These are phyloP conservation scores for Mechanitis messenoides DNA, from an alignment of 2,888 invertebrate species.

Conservation along the genomic window DNA sequence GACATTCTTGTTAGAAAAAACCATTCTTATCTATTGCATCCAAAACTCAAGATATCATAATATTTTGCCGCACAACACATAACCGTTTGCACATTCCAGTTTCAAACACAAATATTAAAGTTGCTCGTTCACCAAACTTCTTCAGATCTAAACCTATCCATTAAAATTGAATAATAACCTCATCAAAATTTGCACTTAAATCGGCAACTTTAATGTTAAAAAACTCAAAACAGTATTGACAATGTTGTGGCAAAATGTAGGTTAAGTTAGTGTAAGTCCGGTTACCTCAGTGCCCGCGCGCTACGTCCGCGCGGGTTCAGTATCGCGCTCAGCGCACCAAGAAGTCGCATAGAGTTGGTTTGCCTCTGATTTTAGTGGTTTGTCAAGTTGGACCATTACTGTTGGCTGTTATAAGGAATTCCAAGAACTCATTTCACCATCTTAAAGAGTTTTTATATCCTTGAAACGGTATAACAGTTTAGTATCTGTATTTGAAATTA, in stretches of 20 bases:
- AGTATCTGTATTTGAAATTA: no score
- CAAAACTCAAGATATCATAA: conserved; percentile 24
- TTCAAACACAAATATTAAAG: conserved; percentile 5
- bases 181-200: no score
- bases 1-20: neutral
- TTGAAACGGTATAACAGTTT: no score
- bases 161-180: no score
- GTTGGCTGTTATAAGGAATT: neutral
- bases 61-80: conserved; percentile 30
- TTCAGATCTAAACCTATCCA: no score
- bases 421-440: no score
- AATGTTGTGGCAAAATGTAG: conserved; percentile 30
- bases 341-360: conserved; percentile 49
- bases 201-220: no score
- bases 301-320: conserved; percentile 62
- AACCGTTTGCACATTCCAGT: conserved; percentile 10
- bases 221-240: no score
- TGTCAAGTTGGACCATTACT: conserved; percentile 19
- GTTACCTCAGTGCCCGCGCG: conserved; percentile 66
- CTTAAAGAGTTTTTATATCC: no score
- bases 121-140: neutral
- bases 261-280: conserved; percentile 53
- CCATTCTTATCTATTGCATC: conserved; percentile 21
- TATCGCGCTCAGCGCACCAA: conserved; percentile 63
- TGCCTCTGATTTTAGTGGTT: conserved; percentile 28